phyloP scores from a whole-genome alignment of 1,140 invertebrate species.

The Ericerus pela region DNA sequence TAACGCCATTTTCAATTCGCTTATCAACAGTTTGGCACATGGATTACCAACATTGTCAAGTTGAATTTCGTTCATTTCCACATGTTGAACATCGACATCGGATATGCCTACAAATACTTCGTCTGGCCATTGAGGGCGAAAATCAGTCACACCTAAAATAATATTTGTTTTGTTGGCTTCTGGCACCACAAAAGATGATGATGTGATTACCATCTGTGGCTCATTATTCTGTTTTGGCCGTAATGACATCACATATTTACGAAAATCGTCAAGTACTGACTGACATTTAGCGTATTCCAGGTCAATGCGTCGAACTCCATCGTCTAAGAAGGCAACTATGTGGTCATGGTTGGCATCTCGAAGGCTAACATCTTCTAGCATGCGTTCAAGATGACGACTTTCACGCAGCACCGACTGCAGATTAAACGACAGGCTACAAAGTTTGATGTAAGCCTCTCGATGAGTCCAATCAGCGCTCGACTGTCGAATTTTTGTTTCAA shows the following conservation, averaged over 20 bases:
- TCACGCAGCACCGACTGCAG: not conserved
- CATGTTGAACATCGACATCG: not conserved
- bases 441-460: not conserved
- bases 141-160: not conserved
- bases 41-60: not conserved
- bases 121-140: not conserved
- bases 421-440: not conserved
- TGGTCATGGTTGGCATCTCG: not conserved
- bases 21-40: slow-evolving; percentile 1
- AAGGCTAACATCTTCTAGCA: not conserved
- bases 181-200: not conserved
- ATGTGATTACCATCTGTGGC: not conserved
- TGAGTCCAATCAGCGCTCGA: not conserved
- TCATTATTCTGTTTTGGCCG: not conserved
- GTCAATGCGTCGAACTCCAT: not conserved
- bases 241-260: not conserved
- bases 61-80: not conserved
- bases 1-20: slow-evolving; percentile 2
- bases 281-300: not conserved
- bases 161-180: not conserved
- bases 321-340: not conserved
- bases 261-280: not conserved
- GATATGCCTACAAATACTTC: slow-evolving; percentile 8
- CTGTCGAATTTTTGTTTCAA: not conserved
- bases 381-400: not conserved